A percentile compares a stretch with the other conserved stretches of the same genome.
These are phyloP conservation scores for Rhinichthys klamathensis DNA, from an alignment of 2,113 vertebrate genomes.

Conservation along the genomic window DNA sequence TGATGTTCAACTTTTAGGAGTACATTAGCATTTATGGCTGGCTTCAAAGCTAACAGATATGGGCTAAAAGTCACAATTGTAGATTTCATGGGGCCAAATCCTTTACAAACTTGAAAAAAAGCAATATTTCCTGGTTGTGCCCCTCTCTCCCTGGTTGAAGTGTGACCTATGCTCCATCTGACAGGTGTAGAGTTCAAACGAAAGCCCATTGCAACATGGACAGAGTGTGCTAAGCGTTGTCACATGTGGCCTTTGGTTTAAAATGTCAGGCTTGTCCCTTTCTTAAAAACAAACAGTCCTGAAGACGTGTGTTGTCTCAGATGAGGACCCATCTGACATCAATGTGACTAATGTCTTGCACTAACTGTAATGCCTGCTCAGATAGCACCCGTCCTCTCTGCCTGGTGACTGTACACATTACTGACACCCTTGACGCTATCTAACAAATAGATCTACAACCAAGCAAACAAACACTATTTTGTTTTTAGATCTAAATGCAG, in stretches of 20 bases:
- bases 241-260: conserved; percentile 5
- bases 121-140: not conserved
- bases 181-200: not conserved
- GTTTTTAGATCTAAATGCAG: not conserved
- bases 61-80: not conserved
- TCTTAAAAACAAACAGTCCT: conserved; percentile 9
- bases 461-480: not conserved
- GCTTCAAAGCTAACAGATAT: not conserved
- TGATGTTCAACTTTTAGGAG: not conserved
- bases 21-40: not conserved
- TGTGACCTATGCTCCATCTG: not conserved
- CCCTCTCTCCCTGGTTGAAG: not conserved
- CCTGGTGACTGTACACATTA: not conserved
- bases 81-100: not conserved
- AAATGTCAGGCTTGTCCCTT: conserved; percentile 4
- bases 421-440: not conserved
- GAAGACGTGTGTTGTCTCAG: not conserved
- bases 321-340: not conserved
- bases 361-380: not conserved
- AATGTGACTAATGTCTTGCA: not conserved
- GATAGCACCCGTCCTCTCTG: not conserved
- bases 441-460: not conserved
- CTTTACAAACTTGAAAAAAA: not conserved
- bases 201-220: not conserved
- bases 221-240: not conserved